phyloP scores from a whole-genome alignment of 2,888 invertebrate genomes.

The Plusia festucae region DNA sequence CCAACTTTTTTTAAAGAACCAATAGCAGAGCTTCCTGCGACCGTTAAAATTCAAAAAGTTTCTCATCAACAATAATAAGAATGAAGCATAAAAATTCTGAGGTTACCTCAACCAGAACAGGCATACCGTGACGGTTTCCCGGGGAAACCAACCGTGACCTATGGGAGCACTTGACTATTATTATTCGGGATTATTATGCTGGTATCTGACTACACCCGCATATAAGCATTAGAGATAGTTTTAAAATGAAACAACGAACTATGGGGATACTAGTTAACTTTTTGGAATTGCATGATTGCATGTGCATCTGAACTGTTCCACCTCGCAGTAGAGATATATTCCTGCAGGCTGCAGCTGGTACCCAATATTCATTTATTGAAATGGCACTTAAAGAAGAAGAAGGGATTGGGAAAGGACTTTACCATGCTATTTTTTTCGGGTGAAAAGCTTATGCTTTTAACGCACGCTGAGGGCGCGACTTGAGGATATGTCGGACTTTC shows the following conservation, averaged over 20 bases:
- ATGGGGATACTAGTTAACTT: too few species aligned
- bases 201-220: slow-evolving; percentile 52
- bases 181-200: slow-evolving; percentile 49
- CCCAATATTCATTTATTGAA: too few species aligned
- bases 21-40: slow-evolving; percentile 5
- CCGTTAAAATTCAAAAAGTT: slow-evolving; percentile 59
- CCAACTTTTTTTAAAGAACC: not conserved
- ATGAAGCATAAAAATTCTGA: slow-evolving; percentile 62
- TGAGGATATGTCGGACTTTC: too few species aligned
- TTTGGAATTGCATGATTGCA: too few species aligned
- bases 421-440: too few species aligned
- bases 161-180: slow-evolving; percentile 64
- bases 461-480: too few species aligned
- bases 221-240: slow-evolving; percentile 15
- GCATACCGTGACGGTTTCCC: slow-evolving; percentile 73
- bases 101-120: slow-evolving; percentile 69
- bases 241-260: not conserved
- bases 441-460: too few species aligned
- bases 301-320: too few species aligned
- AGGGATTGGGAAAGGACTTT: too few species aligned
- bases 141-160: slow-evolving; percentile 71
- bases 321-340: too few species aligned
- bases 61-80: slow-evolving; percentile 65
- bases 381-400: too few species aligned
- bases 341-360: too few species aligned